These are phyloP conservation scores for Sinotaia quadrata DNA, from an alignment of 2,888 invertebrate species.

Conservation along the genomic window DNA sequence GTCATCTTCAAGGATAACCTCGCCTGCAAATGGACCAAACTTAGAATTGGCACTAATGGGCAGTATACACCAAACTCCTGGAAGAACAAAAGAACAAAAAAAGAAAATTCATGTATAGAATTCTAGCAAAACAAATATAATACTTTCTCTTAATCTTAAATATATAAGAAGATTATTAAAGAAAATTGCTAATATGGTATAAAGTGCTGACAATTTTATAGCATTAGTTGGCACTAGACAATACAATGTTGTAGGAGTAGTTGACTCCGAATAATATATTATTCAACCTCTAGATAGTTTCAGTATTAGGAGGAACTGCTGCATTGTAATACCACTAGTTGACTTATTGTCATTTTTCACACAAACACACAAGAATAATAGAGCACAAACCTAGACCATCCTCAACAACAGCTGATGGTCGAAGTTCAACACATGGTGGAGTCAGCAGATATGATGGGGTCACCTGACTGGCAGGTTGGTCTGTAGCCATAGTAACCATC, in stretches of 20 bases:
- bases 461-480: not conserved
- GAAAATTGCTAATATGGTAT: no score
- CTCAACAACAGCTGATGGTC: constrained; percentile 47
- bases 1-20: constrained; percentile 53
- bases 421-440: constrained; percentile 53
- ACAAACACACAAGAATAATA: not conserved
- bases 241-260: no score
- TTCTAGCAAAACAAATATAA: no score
- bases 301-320: no score
- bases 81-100: constrained; percentile 18
- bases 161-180: no score
- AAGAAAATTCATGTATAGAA: not conserved
- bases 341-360: no score
- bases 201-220: no score
- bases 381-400: constrained; percentile 47
- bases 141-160: no score
- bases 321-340: no score
- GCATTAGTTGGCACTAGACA: no score
- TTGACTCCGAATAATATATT: no score
- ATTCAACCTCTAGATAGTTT: no score
- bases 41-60: constrained; percentile 50
- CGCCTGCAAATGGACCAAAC: constrained; percentile 68
- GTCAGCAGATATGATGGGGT: constrained; percentile 45
- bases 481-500: not conserved
- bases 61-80: constrained; percentile 60